Conservation (phyloP, 2,888 invertebrate genomes). For the Callinectes sapidus region DNA sequence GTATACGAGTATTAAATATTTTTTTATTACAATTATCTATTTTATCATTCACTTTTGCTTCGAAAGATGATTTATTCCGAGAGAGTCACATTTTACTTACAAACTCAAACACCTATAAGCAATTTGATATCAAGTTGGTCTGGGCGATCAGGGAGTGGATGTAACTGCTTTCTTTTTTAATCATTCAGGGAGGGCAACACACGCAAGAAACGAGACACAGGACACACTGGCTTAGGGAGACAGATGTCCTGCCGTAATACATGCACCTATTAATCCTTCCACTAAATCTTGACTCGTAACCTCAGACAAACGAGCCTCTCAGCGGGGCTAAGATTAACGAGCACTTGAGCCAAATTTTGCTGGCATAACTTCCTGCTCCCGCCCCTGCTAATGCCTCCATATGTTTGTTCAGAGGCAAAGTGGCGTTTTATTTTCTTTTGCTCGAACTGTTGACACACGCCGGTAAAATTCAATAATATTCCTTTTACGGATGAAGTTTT, state of each 20-base stretch:
- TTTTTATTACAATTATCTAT: too few species aligned
- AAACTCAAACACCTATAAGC: neutral
- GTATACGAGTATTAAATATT: too few species aligned
- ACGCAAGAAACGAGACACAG: neutral
- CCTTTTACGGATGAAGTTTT: neutral
- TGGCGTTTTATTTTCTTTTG: neutral
- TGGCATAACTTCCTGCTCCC: constrained; percentile 29
- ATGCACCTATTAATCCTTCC: constrained; percentile 42
- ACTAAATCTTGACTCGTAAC: constrained; percentile 40
- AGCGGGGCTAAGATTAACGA: constrained; percentile 27
- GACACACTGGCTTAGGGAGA: constrained; percentile 22
- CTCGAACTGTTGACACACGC: neutral
- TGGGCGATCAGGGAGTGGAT: neutral
- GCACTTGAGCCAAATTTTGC: constrained; percentile 38
- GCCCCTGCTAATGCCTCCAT: neutral
- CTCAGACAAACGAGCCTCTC: constrained; percentile 36
- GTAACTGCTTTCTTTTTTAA: neutral
- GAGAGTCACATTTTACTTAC: neutral
- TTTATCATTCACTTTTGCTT: too few species aligned
- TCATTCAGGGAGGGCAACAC: neutral
- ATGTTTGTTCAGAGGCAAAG: neutral
- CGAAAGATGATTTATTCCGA: too few species aligned
- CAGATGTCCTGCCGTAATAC: constrained; percentile 30
- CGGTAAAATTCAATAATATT: neutral
- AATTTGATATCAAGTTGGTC: neutral